Evolutionary conservation across 2,113 vertebrate genomes (phyloP), one percentile per base, ranked within the genome.

Genomic region (Cyanoramphus novaezelandiae): DNA sequence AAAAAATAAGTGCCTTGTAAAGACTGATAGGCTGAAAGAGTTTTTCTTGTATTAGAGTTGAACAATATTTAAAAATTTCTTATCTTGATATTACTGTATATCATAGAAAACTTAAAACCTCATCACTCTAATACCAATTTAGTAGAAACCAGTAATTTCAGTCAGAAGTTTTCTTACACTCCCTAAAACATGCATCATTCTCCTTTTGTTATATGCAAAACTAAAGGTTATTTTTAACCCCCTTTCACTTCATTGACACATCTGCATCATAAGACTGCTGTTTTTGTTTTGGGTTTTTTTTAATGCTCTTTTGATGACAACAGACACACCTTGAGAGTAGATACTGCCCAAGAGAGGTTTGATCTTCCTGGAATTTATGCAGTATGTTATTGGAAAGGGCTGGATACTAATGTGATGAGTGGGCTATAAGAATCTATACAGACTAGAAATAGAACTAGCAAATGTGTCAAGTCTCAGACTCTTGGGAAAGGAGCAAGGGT

Each of bases 1-100:
- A 62, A 90, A 85, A 81, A 92, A n/a, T 43, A 91, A 94, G 11
- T 77, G 46, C 43, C 69, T 83, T 83, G 44, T 88, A 81, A 85
- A 83, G 64, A 63, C 52, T 71, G 76, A 83, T 50, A 62, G 37
- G 43, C 25, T 93, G 90, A 49, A 94, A 84, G 50, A 80, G 49
- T 14, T 93, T 90, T 90, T 81, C 16, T 4, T 90, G 18, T 70
- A 68, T 71, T 84, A 53, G 24, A 77, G 29, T 3, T 57, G 29
- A 77, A 64, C 88, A 86, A 55, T 63, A 75, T 86, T 86, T 80
- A 95, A 92, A 39, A 20, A 4, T 82, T 88, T 55, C 39, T 78
- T 88, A 72, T 60, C 71, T 74, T 71, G 41, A 47, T 88, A 69
- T 47, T 74, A 43, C 8, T 62, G 12, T 55, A 0, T 81, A 67